A percentile compares a stretch with the other conserved stretches of the same genome.
Evolutionary conservation across 2,888 invertebrate genomes (phyloP).

Genomic region (Perithous albicinctus): DNA sequence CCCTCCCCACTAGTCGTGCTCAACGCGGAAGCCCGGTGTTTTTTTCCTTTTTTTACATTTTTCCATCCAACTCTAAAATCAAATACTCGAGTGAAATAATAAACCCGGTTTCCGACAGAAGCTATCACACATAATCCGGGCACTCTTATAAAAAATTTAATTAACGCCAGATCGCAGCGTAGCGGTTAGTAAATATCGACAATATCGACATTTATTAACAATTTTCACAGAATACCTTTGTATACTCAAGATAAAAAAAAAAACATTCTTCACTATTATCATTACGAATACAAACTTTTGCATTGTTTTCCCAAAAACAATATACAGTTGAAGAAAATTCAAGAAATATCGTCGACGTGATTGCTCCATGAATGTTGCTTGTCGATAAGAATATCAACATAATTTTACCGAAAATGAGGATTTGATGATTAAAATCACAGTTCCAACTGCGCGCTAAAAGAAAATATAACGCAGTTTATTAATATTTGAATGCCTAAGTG

Average conservation of each 20-base stretch:
- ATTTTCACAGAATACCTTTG: too few relatives aligned
- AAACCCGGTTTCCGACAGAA: background rate
- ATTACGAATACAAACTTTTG: background rate
- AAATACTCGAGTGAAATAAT: constrained; percentile 31
- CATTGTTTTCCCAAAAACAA: too few relatives aligned
- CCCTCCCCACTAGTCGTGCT: too few relatives aligned
- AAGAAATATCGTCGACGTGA: too few relatives aligned
- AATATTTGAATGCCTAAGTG: too few relatives aligned
- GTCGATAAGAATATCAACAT: too few relatives aligned
- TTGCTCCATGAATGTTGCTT: too few relatives aligned
- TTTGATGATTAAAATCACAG: too few relatives aligned
- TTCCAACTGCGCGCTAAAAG: background rate
- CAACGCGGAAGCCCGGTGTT: constrained; percentile 5
- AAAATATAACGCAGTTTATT: background rate
- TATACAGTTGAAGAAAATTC: too few relatives aligned
- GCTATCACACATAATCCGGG: background rate
- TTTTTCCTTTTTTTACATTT: background rate
- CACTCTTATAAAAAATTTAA: background rate
- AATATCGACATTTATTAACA: background rate
- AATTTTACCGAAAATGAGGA: too few relatives aligned
- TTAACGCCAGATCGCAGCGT: background rate
- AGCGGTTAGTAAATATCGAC: background rate
- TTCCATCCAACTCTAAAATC: background rate
- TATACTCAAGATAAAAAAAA: background rate
- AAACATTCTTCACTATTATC: background rate